Evolutionary conservation across 2,113 vertebrate species (phyloP), one percentile per base, ranked within the genome.

Genomic region (Pycnonotus jocosus): DNA sequence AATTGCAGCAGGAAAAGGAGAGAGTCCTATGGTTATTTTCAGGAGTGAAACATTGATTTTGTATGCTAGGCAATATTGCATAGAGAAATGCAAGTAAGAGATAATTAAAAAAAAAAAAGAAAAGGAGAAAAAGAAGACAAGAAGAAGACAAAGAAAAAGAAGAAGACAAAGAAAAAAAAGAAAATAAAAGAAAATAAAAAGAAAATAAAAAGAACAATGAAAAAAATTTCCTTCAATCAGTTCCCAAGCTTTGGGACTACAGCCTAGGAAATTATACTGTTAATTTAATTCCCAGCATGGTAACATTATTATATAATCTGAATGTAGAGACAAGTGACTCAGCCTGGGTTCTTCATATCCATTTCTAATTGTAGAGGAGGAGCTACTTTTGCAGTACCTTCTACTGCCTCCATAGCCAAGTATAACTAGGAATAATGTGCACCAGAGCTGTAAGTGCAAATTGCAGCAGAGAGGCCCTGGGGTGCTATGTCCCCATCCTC

Each of bases 91-190:
- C 5, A 37, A 82, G 42, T 5, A 56, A 4, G 4, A 27, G 5
- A 24, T 11, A 1, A 9, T 54, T 10, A 56, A 3, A 7, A 12
- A 2, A 5, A 25, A 6, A 7, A 10, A 15, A 5, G 6, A 5
- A 4, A 1, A 8, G 7, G 2, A 0, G 2, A 11, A 7, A 1
- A 14, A 1, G 0, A 11, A 31, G 1, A 8, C 1, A 12, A 45
- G 19, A 20, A 20, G 2, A 3, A 11, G 5, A 6, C 1, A 22
- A 7, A 7, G 1, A 2, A 3, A 3, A 5, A 8, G 13, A 6
- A 42, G 10, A 9, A 12, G 4, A 1, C 0, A 10, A 2, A 5
- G 1, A 3, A 1, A 7, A 4, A 8, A 0, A 16, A 11, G 17
- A 51, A 17, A 6, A 9, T 11, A 25, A 13, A 25, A 23, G 23